Evolutionary conservation across 2,113 vertebrate genomes (phyloP), one percentile per base, ranked within the genome.

Genomic region (Poeciliopsis prolifica): DNA sequence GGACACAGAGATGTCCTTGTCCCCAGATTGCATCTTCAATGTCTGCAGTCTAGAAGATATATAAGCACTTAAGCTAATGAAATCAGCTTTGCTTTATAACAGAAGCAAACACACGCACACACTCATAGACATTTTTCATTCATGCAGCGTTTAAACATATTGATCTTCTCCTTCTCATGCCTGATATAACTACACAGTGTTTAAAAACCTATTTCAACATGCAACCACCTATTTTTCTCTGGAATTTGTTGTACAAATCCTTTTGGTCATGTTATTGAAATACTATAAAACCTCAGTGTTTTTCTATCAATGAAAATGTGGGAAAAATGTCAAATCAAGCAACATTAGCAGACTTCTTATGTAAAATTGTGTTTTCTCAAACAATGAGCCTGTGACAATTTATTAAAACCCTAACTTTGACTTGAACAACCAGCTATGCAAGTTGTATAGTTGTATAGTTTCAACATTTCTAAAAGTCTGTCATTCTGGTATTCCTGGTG

Each of bases 21-120:
- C 75, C 68, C 26, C 63, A 61, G 58, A 72, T 67, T 78, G 68
- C 58, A 76, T 68, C 54, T 75, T 31, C 74, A 82, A 78, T 68
- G 67, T 82, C 67, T 72, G 51, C 72, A 79, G 77, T 88, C 74
- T 66, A 70, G 74, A 31, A 90, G 87, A 90, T 87, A 65, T 87
- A 90, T 79, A 51, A 73, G 85, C 88, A 91, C 89, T 93, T 87
- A 91, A 91, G 91, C 88, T 90, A 78, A 92, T 93, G 86, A 92
- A 80, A 28, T 29, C 65, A 14, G 11, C 51, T 40, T 31, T 63
- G 66, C 40, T 82, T 85, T 80, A 76, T 80, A 58, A 66, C 54
- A 63, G 44, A 60, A 15, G 35, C 29, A 72, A 69, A 63, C 62
- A 29, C 51, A 61, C 44, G 28, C 60, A 29, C 44, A 66, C 9